Evolutionary conservation across 2,113 vertebrate genomes (phyloP), one percentile per base, ranked within the genome.

Genomic region (Drymodes brunneopygia): DNA sequence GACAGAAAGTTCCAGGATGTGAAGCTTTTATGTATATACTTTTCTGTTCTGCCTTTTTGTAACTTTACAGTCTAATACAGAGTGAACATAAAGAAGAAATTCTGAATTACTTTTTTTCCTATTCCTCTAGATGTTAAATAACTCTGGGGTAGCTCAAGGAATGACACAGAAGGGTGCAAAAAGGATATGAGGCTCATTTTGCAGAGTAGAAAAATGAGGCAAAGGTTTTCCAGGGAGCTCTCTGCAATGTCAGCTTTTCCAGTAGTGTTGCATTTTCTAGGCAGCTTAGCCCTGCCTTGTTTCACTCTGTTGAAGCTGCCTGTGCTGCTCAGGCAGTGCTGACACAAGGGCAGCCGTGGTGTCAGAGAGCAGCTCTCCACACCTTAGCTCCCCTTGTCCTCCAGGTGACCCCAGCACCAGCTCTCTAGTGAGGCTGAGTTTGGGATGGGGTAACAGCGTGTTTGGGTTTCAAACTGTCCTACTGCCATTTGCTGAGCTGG

Each of bases 321-420:
- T 50, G 27, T 0, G 12, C 20, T 60, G 50, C 51, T 67, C 20
- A 56, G 81, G 70, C 47, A 36, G 27, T 25, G 56, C 42, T 79
- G 38, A 3, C 70, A n/a, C 1, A 0, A 0, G 4, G 3, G 5
- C 0, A 2, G 61, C 36, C 4, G 0, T 0, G 2, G 31, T 16
- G 74, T 40, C 40, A 36, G 67, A 69, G 69, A 65, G 50, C 36
- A 50, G 47, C 7, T 27, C 65, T 47, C 13, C 36, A 36, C 31
- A n/a, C 22, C 11, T 51, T 4, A 36, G 42, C 38, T 84, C 11
- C 9, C 38, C 51, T 67, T 1, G 1, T 15, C 36, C 21, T 53
- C 12, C 66, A 42, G 44, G 14, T 84, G 31, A 29, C 24, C 42
- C 15, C 28, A 31, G 22, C 0, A 0, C 16, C 18, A 35, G 20